Conservation (phyloP, 64 coral and sea anemone genomes). For the Actinia equina region DNA sequence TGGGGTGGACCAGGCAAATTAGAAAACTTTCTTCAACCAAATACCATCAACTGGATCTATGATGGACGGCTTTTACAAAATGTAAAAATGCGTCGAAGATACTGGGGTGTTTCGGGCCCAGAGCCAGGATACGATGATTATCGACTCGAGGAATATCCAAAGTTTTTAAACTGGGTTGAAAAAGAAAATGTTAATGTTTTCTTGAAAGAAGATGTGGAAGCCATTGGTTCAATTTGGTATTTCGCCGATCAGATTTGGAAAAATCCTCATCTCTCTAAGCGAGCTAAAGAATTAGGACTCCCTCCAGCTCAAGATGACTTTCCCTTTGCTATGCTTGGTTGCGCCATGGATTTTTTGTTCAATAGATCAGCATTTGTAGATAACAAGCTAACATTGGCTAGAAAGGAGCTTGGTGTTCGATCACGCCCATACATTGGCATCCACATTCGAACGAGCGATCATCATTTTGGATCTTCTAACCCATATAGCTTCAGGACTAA, state of each 20-base stretch:
- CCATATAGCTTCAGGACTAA: neutral
- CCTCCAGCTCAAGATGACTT: neutral
- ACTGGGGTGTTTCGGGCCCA: neutral
- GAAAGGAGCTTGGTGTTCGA: neutral
- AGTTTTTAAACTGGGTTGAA: slow-evolving; percentile 8
- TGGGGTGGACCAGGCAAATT: slow-evolving; percentile 34
- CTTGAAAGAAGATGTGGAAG: slow-evolving; percentile 5
- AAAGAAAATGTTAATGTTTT: neutral
- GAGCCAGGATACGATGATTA: neutral
- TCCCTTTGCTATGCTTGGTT: slow-evolving; percentile 20
- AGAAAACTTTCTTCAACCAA: slow-evolving; percentile 7
- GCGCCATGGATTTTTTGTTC: slow-evolving; percentile 36
- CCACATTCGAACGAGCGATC: slow-evolving; percentile 42
- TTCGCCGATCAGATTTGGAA: slow-evolving; percentile 23
- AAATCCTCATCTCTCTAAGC: slow-evolving; percentile 15
- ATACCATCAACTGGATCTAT: slow-evolving; percentile 32
- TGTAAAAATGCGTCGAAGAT: neutral
- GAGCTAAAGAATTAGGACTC: neutral
- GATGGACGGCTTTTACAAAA: neutral
- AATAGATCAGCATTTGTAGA: neutral
- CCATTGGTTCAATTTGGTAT: slow-evolving; percentile 18
- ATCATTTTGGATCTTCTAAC: slow-evolving; percentile 25
- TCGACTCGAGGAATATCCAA: neutral
- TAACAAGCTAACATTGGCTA: neutral
- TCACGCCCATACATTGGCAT: slow-evolving; percentile 26